These are phyloP conservation scores for Charadrius vociferus DNA, from an alignment of 2,113 vertebrate species.

Conservation along the genomic window DNA sequence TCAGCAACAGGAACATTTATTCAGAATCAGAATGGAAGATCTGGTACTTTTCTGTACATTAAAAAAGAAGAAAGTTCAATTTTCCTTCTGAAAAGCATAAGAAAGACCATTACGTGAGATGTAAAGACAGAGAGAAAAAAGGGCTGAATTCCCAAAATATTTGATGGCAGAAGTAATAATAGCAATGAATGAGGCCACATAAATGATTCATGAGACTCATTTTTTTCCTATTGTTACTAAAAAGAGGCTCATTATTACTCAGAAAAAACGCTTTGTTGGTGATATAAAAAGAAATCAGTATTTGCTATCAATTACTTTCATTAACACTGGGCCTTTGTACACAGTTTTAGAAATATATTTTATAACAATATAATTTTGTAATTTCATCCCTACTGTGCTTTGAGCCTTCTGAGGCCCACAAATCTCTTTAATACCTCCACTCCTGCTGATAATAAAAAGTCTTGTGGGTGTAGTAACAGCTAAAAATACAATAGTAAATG, in stretches of 20 bases:
- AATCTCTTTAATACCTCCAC: constrained; percentile 64
- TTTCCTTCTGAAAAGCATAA: constrained; percentile 58
- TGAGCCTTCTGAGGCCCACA: constrained; percentile 54
- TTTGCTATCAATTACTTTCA: constrained; percentile 69
- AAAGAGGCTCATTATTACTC: constrained; percentile 48
- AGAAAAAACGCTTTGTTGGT: constrained; percentile 45
- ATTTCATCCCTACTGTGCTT: constrained; percentile 59
- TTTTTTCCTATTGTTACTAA: constrained; percentile 63
- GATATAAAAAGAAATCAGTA: constrained; percentile 60
- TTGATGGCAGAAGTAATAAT: constrained; percentile 64
- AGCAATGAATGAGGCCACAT: constrained; percentile 55
- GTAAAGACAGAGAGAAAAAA: constrained; percentile 57
- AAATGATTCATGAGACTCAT: constrained; percentile 60
- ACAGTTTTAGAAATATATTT: constrained; percentile 58
- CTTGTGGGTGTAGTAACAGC: constrained; percentile 52
- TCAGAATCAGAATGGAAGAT: constrained; percentile 58
- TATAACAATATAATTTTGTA: constrained; percentile 65
- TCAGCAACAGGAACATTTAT: constrained; percentile 39
- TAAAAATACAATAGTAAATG: constrained; percentile 64
- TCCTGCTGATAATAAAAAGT: constrained; percentile 59
- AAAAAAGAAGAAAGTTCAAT: constrained; percentile 64
- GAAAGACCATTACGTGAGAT: constrained; percentile 57
- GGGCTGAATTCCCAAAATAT: constrained; percentile 62
- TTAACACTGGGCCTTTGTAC: constrained; percentile 44
- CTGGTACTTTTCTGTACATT: constrained; percentile 59